Evolutionary conservation across 2,888 invertebrate species (phyloP).

Genomic region (Dicyrtoma fusca): DNA sequence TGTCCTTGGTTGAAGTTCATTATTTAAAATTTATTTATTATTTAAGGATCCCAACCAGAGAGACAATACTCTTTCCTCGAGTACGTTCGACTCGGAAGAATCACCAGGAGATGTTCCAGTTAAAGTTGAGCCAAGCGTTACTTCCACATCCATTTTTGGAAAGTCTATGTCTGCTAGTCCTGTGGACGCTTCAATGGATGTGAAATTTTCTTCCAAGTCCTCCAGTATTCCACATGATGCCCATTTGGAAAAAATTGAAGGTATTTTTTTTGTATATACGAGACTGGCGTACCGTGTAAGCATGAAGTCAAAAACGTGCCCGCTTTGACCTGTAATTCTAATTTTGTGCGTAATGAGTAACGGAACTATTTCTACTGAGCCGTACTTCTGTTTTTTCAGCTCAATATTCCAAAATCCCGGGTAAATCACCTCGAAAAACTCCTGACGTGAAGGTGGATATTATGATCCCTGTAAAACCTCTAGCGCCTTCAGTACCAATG

Average conservation of each 20-base stretch:
- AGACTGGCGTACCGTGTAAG: too few species aligned
- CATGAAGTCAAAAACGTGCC: conserved; percentile 13
- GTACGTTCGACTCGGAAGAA: conserved; percentile 45
- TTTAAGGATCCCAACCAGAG: conserved; percentile 47
- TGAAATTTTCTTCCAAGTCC: conserved; percentile 19
- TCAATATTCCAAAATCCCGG: conserved; percentile 32
- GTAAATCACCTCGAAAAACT: conserved; percentile 40
- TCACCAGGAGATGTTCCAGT: conserved; percentile 44
- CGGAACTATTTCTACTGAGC: not conserved
- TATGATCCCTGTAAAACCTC: conserved; percentile 45
- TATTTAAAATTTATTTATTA: too few species aligned
- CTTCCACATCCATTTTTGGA: conserved; percentile 50
- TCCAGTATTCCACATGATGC: conserved; percentile 20
- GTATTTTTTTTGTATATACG: conserved; percentile 14
- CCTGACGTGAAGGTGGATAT: conserved; percentile 42
- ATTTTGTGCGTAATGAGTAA: too few species aligned
- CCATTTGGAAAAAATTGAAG: conserved; percentile 27
- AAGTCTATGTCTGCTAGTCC: conserved; percentile 52
- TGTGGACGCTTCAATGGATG: conserved; percentile 28
- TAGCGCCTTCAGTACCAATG: conserved; percentile 39
- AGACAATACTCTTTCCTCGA: conserved; percentile 41
- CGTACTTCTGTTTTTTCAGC: not conserved
- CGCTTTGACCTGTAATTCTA: too few species aligned
- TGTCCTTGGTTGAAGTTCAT: too few species aligned
- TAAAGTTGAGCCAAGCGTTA: conserved; percentile 50